These are phyloP conservation scores for Biston stratarius DNA, from an alignment of 2,888 invertebrate genomes.

Conservation along the genomic window DNA sequence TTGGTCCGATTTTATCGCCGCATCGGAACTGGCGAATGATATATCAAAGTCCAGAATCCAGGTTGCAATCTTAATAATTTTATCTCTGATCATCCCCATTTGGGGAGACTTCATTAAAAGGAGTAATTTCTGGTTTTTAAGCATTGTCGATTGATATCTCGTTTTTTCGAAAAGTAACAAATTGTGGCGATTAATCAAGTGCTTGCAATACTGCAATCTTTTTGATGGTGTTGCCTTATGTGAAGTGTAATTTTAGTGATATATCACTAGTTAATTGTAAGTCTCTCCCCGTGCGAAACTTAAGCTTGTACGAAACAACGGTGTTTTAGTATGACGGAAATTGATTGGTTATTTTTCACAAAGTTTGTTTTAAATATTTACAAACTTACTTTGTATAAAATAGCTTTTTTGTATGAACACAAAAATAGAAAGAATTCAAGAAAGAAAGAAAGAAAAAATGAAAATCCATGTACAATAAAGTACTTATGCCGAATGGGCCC, in stretches of 20 bases:
- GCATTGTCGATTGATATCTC: conserved; percentile 44
- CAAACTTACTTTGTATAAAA: too few species aligned
- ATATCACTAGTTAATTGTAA: conserved; percentile 40
- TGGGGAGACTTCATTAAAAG: conserved; percentile 43
- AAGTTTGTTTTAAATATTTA: neutral
- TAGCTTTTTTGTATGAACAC: too few species aligned
- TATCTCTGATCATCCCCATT: conserved; percentile 66
- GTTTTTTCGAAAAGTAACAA: conserved; percentile 55
- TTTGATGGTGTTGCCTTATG: conserved; percentile 42
- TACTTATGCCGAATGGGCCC: too few species aligned
- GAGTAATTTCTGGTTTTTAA: conserved; percentile 52
- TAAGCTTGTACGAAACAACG: conserved; percentile 5
- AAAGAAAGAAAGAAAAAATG: too few species aligned
- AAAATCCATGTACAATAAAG: too few species aligned
- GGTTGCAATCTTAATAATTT: conserved; percentile 76
- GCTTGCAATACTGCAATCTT: conserved; percentile 61
- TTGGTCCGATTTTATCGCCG: conserved; percentile 65
- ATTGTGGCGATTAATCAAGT: conserved; percentile 60
- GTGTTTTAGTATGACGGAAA: conserved; percentile 2
- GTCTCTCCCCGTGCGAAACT: conserved; percentile 22
- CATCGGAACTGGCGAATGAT: conserved; percentile 63
- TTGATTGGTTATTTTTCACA: conserved; percentile 1
- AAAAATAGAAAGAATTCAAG: too few species aligned
- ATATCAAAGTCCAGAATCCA: conserved; percentile 77
- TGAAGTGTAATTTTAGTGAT: conserved; percentile 32